Evolutionary conservation across 2,888 invertebrate species (phyloP), one percentile per base, ranked within the genome.

Genomic region (Apoda limacodes): DNA sequence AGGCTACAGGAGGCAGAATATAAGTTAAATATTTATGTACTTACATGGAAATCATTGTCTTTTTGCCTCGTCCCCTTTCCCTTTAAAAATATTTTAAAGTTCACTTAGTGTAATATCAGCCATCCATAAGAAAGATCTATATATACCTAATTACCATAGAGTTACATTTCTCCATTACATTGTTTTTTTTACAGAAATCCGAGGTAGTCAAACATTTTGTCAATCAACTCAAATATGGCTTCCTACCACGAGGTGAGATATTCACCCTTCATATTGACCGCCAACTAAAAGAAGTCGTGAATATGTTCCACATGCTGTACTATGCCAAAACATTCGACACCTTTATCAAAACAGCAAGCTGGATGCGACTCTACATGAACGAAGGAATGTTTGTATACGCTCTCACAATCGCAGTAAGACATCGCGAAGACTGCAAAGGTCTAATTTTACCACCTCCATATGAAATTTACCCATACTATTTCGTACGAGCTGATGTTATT

Each of bases 401-500:
- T 28, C 60, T 83, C 11, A 80, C 75, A 37, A 71, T 82, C 4
- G 82, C 83, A 20, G 65, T 76, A 41, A 68, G 80, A 46, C 83
- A 83, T 46, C 74, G 82, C 28, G 63, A 69, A 6, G 82, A 83
- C 52, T 75, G 72, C 60, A 71, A 54, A 39, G 76, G 76, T 15
- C 63, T 84, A 30, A 63, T 81, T 14, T 55, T 85, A 15, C 85
- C 85, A 23, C 82, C 85, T 37, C 74, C 81, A 2, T 84, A 84
- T 46, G 85, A 85, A 59, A 75, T 84, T 44, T 76, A 85, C 41
- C 89, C 89, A 0, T 84, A 86, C 69, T 83, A 82, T 57, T 89
- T 85, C 64, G 85, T 88, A 40, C 85, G 86, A 48, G 74, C 82
- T 12, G 86, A 88, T 48, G 85, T 88, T n/a, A 80, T 89, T 45